Conservation (phyloP, 2,113 vertebrate species). For the Mobula hypostoma region DNA sequence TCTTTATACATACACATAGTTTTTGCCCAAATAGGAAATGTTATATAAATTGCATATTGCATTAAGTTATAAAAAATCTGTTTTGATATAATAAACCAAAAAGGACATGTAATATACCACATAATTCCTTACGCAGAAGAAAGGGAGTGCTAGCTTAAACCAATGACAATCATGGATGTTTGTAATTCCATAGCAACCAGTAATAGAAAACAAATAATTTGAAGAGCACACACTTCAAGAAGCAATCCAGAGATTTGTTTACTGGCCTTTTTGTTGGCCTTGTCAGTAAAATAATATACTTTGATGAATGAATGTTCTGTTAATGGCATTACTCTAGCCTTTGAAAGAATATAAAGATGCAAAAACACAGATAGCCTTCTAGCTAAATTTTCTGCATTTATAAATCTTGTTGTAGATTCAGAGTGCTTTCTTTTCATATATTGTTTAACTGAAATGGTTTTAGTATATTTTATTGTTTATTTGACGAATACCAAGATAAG, state of each 20-base stretch:
- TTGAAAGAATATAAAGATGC: not conserved
- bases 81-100: not conserved
- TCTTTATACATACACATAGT: not conserved
- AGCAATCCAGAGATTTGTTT: constrained; percentile 20
- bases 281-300: constrained; percentile 28
- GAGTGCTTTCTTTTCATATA: not conserved
- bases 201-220: not conserved
- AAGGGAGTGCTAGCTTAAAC: not conserved
- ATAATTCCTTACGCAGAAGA: not conserved
- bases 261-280: not conserved
- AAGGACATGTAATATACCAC: not conserved
- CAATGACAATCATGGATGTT: not conserved
- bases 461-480: not conserved
- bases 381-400: not conserved
- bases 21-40: not conserved
- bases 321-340: not conserved
- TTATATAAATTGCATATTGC: not conserved
- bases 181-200: constrained; percentile 21
- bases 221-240: not conserved
- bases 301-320: not conserved
- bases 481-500: not conserved
- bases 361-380: not conserved
- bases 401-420: not conserved
- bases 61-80: not conserved
- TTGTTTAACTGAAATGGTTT: not conserved